Evolutionary conservation across 2,797 vertebrate species (phyloP), one percentile per base, ranked within the genome.

Genomic region (Hyperoplus immaculatus): DNA sequence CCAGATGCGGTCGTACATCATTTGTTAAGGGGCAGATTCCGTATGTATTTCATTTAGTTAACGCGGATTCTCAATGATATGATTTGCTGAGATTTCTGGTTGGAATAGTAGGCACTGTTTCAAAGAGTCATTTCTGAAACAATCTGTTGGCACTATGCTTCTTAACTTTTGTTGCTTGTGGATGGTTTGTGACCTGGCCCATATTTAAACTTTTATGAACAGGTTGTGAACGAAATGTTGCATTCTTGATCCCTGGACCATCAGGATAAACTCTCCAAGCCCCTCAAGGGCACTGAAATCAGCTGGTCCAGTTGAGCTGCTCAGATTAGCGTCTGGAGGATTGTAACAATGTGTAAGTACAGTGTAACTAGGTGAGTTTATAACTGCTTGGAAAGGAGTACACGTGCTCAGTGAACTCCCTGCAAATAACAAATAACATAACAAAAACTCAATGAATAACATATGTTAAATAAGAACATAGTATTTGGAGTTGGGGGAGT

Each of bases 311-410:
- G 13, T 8, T 13, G 13, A 67, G 41, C 51, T 46, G 66, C 21
- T 72, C 43, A 54, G 53, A 55, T 72, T 38, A 61, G 49, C 41
- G 57, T 63, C n/a, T 38, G 45, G 45, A 62, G 57, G 45, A 62
- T 57, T 56, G 54, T 38, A 3, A 13, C 4, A 36, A 36, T 12
- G 4, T 38, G 54, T 5, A 36, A 29, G 21, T 55, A 54, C 8
- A 54, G 51, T 54, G 18, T 21, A 21, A 54, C 51, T 54, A 29
- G 29, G 29, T 29, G 29, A 29, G 29, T 3, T 45, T 45, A 45
- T 45, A 7, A 11, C 43, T 11, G 6, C 43, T 45, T 45, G 6
- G 43, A 6, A 54, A 9, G 4, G 10, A 56, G 12, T 7, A 11
- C 14, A 56, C 14, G 5, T 36, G 54, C 54, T 56, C 54, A 36